Conservation (phyloP, 2,888 invertebrate genomes). For the Chorisops tibialis region DNA sequence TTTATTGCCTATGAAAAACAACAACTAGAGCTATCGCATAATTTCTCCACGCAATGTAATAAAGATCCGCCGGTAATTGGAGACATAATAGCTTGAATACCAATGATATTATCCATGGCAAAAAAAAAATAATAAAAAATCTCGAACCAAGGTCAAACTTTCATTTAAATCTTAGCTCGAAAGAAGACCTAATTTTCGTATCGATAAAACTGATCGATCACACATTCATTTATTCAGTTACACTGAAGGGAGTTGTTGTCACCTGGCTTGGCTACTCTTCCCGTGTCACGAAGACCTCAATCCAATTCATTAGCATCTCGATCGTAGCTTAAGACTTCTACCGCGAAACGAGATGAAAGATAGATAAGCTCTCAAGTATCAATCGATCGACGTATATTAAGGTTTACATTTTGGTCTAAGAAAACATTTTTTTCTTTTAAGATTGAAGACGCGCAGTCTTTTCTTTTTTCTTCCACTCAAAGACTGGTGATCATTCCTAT, state of each 20-base stretch:
- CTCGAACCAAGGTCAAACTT: slow-evolving; percentile 23
- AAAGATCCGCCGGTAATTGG: neutral
- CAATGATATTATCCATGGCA: neutral
- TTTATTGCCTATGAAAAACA: too few species aligned
- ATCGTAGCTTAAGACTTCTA: slow-evolving; percentile 6
- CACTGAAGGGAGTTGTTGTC: slow-evolving; percentile 11
- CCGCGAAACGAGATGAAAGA: slow-evolving; percentile 2
- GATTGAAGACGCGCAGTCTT: too few species aligned
- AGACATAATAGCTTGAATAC: slow-evolving; percentile 2
- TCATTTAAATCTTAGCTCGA: slow-evolving; percentile 17
- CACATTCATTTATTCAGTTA: neutral
- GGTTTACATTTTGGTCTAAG: too few species aligned
- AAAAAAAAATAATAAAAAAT: slow-evolving; percentile 5
- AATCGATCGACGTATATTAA: too few species aligned
- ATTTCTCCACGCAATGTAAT: slow-evolving; percentile 3
- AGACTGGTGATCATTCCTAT: too few species aligned
- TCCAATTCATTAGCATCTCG: slow-evolving; percentile 24
- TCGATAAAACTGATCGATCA: slow-evolving; percentile 5
- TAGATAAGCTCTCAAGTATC: too few species aligned
- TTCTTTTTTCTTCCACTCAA: too few species aligned
- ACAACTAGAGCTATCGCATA: too few species aligned
- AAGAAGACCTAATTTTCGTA: slow-evolving; percentile 17
- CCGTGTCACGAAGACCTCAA: slow-evolving; percentile 9
- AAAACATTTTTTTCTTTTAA: too few species aligned
- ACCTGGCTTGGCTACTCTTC: neutral